Evolutionary conservation across 2,113 vertebrate species (phyloP).

Genomic region (Tupaia tana): DNA sequence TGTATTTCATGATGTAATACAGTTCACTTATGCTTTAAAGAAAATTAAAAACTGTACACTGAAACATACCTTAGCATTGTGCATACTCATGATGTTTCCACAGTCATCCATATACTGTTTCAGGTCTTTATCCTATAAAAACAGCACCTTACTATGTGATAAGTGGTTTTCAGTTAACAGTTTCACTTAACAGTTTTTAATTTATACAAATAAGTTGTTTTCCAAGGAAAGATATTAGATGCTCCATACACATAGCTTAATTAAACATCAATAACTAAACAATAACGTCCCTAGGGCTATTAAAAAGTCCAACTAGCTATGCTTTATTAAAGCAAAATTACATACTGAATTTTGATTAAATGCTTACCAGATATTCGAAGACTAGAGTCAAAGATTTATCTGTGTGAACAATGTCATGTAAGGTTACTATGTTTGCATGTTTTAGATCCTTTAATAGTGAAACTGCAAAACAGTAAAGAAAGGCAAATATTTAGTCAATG

Average conservation of each 20-base stretch:
- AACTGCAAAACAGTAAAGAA: constrained; percentile 88
- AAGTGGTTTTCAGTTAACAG: neutral
- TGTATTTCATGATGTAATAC: neutral
- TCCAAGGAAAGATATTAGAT: constrained; percentile 40
- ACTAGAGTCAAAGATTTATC: constrained; percentile 99
- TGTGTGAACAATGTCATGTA: constrained; percentile 99
- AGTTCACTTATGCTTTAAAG: neutral
- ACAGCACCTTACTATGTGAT: constrained; percentile 45
- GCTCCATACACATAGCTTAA: neutral
- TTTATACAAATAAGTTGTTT: constrained; percentile 30
- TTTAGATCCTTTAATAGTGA: constrained; percentile 99
- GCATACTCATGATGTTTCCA: constrained; percentile 99
- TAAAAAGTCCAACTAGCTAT: constrained; percentile 21
- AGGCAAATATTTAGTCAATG: constrained; percentile 55
- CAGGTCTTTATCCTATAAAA: constrained; percentile 96
- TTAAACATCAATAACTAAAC: constrained; percentile 41
- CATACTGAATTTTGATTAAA: constrained; percentile 50
- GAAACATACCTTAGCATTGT: constrained; percentile 96
- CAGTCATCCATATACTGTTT: constrained; percentile 99
- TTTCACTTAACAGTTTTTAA: neutral
- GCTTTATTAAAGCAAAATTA: constrained; percentile 54
- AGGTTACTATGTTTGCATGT: constrained; percentile 99
- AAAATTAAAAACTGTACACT: neutral
- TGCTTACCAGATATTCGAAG: constrained; percentile 97
- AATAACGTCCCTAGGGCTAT: neutral